Base-by-base conservation (phyloP, 2,888 invertebrate species). In the Metalampra italica region DNA sequence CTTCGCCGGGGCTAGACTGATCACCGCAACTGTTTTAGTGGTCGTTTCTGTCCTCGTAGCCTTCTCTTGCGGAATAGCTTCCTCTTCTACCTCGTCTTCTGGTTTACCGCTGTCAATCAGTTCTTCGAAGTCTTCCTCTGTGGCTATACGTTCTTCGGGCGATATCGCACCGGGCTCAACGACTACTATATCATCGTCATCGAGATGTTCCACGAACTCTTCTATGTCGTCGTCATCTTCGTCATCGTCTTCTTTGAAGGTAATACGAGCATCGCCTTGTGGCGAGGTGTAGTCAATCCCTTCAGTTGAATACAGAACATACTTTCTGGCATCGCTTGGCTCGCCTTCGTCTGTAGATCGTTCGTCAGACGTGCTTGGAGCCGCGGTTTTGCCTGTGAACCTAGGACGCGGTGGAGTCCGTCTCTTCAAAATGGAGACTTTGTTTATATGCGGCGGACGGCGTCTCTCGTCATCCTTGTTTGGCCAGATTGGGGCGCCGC, bases 401-500 rank as follows among this genome's bases (percentile, higher is more conserved):
- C 88, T 68, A 2, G 76, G 75, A 46, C 93, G 92, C 0, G 93
- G 91, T 29, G 93, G 91, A 1, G 91, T 91, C 40, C 93, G 92
- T 0, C 83, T 70, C 60, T 92, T 92, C 1, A 92, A 74, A 47
- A 92, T 92, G 0, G 92, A 92, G 1, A 92, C 91, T 71, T 91
- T 91, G 75, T 90, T 76, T 14, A 83, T 63, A 51, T 84, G 84
- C 0, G 76, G 62, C 1, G 73, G 65, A 0, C 81, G 71, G 1
- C 90, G 88, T 1, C 74, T 66, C 11, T 78, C 81, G 50, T 80
- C 80, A 11, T 81, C 81, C 45, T 79, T 84, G 32, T 78, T 78
- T 0, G 75, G 91, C 93, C 93, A 93, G 82, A 93, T 91, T 0
- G 93, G 93, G 0, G 93, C 91, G 5, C 94, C 94, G 15, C 94